Evolutionary conservation across 2,113 vertebrate species (phyloP), one percentile per base, ranked within the genome.

Genomic region (Felis catus): DNA sequence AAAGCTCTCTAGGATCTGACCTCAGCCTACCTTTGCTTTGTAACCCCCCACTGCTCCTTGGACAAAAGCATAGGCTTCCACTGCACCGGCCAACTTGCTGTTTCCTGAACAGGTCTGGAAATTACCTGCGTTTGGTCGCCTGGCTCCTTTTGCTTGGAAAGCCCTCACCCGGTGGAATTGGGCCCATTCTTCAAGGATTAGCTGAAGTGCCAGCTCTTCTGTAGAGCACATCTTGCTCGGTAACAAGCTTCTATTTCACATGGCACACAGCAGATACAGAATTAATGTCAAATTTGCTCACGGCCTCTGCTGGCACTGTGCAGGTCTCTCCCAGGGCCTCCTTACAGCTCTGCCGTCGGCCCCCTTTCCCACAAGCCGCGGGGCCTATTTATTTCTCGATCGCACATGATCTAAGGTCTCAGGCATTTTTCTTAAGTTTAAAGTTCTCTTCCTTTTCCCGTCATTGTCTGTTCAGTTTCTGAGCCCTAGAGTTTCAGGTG

Each of bases 51-150:
- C 76, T 23, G 81, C 93, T 86, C 53, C 53, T 74, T 41, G 89
- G 23, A 48, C 33, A 39, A 66, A 66, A 96, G 85, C 81, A 66
- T 66, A 61, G 89, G 92, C 89, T 83, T 82, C 66, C 1, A 3
- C 51, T 7, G 25, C 53, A 3, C 51, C 0, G 2, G 97, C 96
- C 97, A 97, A 80, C 51, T 96, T 41, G 58, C 92, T 66, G 2
- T 95, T 97, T 96, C 90, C 95, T 97, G 79, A 82, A 31, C 74
- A 53, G 92, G 92, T 63, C 89, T 96, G 94, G 92, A 97, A 97
- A 92, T 92, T 88, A 96, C 97, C 97, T 98, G 88, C 95, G 76
- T 89, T 74, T 76, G 94, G 84, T 76, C 92, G 68, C 3, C 18
- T 5, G 36, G 27, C 63, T 71, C 41, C 80, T 29, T 91, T 78